These are phyloP conservation scores for Mellilla xanthometata DNA, from an alignment of 2,888 invertebrate genomes.

Conservation along the genomic window DNA sequence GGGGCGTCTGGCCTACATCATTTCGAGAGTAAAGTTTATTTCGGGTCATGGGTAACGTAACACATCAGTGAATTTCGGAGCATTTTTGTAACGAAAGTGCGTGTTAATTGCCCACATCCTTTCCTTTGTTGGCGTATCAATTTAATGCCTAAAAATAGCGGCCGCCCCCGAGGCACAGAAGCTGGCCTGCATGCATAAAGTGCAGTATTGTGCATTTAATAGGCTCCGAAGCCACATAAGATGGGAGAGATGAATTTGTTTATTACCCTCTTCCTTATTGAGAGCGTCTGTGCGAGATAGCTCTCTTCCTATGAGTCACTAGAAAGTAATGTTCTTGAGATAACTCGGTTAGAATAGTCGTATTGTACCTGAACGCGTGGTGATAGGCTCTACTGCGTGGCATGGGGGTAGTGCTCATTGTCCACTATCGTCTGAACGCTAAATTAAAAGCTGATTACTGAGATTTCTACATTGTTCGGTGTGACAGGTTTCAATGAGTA, in stretches of 20 bases:
- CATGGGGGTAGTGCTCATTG: constrained; percentile 31
- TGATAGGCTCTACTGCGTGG: constrained; percentile 30
- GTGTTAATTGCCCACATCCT: constrained; percentile 79
- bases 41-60: constrained; percentile 44
- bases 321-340: constrained; percentile 78
- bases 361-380: constrained; percentile 37
- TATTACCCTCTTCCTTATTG: constrained; percentile 83
- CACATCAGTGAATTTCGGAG: constrained; percentile 43
- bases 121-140: constrained; percentile 76
- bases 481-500: background rate
- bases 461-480: constrained; percentile 10
- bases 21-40: constrained; percentile 39
- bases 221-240: constrained; percentile 74
- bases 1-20: constrained; percentile 55
- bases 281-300: constrained; percentile 79
- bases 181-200: constrained; percentile 65
- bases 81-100: constrained; percentile 61
- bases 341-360: constrained; percentile 71
- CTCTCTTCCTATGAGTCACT: constrained; percentile 82
- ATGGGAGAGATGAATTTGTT: constrained; percentile 81
- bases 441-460: background rate
- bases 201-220: constrained; percentile 81
- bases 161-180: constrained; percentile 59
- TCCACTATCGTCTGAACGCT: constrained; percentile 11
- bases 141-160: constrained; percentile 76